Evolutionary conservation across 2,797 vertebrate species (phyloP).

Genomic region (Microcaecilia unicolor): DNA sequence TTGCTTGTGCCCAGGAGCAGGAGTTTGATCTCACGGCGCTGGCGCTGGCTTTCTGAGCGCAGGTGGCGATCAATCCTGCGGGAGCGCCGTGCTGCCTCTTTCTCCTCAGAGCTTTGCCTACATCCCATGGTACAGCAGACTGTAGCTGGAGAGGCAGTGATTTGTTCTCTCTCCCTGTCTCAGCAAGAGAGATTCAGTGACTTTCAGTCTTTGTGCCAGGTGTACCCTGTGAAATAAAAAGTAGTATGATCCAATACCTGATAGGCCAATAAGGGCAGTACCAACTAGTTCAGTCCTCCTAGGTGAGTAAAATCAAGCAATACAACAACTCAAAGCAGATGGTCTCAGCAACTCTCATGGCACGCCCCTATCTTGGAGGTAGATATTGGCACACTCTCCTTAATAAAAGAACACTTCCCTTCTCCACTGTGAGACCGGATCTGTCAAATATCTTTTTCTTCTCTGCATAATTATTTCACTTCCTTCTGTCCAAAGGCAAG

Average conservation of each 20-base stretch:
- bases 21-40: constrained; percentile 93
- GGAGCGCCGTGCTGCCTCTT: constrained; percentile 96
- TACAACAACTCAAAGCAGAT: constrained; percentile 30
- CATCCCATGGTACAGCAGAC: constrained; percentile 92
- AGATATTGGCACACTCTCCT: constrained; percentile 38
- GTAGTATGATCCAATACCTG: not conserved
- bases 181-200: not conserved
- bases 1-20: constrained; percentile 95
- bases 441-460: constrained; percentile 16
- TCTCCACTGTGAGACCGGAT: constrained; percentile 19
- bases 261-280: constrained; percentile 2
- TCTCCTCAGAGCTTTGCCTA: constrained; percentile 98
- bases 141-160: constrained; percentile 21
- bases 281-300: constrained; percentile 29
- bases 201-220: not conserved
- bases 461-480: constrained; percentile 41
- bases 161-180: not conserved
- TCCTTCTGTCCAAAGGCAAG: constrained; percentile 30
- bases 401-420: constrained; percentile 28
- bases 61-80: constrained; percentile 95
- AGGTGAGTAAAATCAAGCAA: constrained; percentile 8
- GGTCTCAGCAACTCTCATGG: constrained; percentile 47
- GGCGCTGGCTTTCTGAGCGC: constrained; percentile 95
- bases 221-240: not conserved
- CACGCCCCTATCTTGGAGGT: constrained; percentile 22